Evolutionary conservation across 2,113 vertebrate species (phyloP), one percentile per base, ranked within the genome.

Genomic region (Ploceus nigricollis): DNA sequence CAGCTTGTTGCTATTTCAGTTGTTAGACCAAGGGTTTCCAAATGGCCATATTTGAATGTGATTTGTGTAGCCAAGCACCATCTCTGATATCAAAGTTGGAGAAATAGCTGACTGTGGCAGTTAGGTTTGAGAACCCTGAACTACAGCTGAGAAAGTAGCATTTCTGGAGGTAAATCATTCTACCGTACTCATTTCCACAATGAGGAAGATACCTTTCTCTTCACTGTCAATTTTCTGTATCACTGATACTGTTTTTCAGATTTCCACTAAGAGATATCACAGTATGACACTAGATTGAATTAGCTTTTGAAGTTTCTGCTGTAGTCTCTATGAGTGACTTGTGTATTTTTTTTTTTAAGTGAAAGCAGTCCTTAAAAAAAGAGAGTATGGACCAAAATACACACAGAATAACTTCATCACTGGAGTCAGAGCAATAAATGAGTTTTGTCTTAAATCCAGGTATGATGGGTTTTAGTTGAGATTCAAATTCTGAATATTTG

Each of bases 401-500:
- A 99, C 99, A 18, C 97, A 99, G 96, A 99, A 99, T 98, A 99
- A 99, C 97, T 99, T 99, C 96, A 99, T 99, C 98, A 99, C 99
- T 56, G 99, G 99, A 88, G 98, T 99, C 86, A 98, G 99, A 98
- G 99, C 99, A 85, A 99, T 99, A 98, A 99, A 99, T 94, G 99
- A 99, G 85, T 99, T 99, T 98, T 99, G 99, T 89, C 99, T 99
- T 78, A 99, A 99, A 97, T 98, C 99, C 97, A 99, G 99, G 99
- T 99, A 98, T 31, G 88, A 15, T 82, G 20, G 19, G 10, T 82
- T 90, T 83, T n/a, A 45, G 9, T 82, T 81, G 70, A 79, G 69
- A 61, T 77, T 79, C 70, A 31, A 61, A 70, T 76, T 65, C 33
- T 65, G 28, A 68, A 31, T 86, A 44, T 69, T 65, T 91, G 30